These are phyloP conservation scores for Cephus pygmeus DNA, from an alignment of 2,888 invertebrate species.

Conservation along the genomic window DNA sequence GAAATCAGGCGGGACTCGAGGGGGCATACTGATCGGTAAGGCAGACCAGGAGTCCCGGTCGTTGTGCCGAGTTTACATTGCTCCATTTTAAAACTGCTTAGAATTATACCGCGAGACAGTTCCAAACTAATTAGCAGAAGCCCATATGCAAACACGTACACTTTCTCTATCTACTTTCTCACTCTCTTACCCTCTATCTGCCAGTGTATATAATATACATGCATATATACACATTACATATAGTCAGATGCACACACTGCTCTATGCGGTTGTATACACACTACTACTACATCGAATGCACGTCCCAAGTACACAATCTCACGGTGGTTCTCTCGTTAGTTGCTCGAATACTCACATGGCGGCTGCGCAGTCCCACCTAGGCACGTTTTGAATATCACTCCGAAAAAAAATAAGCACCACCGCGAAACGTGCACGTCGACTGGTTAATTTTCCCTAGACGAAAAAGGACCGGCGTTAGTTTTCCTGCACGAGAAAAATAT, in stretches of 20 bases:
- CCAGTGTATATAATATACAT: background rate
- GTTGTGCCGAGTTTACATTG: background rate
- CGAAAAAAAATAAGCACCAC: constrained; percentile 8
- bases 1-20: background rate
- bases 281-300: background rate
- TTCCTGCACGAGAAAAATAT: constrained; percentile 9
- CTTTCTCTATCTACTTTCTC: background rate
- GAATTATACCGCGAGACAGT: background rate
- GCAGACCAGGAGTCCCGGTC: background rate
- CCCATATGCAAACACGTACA: background rate
- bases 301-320: constrained; percentile 4
- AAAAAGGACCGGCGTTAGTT: background rate
- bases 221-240: background rate
- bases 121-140: background rate
- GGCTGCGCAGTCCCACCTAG: constrained; percentile 64
- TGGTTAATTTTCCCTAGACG: background rate
- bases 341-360: constrained; percentile 57
- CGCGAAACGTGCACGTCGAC: background rate
- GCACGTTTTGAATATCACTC: constrained; percentile 52
- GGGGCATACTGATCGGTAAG: background rate
- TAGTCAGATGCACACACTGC: background rate
- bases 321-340: constrained; percentile 11
- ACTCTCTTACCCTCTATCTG: background rate
- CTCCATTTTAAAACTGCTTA: background rate
- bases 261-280: background rate